Base-by-base conservation (phyloP, 1,140 invertebrate species). In the Drosophila burlai region DNA sequence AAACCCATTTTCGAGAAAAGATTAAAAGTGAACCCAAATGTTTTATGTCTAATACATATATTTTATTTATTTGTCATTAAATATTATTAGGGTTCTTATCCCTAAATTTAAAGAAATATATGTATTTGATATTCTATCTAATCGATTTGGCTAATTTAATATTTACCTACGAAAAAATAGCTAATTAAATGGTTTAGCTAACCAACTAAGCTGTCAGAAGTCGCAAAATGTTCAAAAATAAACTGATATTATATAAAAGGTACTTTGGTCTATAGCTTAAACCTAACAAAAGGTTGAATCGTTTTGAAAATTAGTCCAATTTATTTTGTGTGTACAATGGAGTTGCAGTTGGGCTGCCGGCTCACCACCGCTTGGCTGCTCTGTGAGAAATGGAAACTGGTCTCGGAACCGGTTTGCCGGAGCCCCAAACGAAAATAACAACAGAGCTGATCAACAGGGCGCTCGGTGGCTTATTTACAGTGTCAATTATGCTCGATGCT, bases 351-450 rank as follows among this genome's bases (percentile, higher is more conserved):
- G 69, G 45, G 61, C 29, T 11, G 74, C 64, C 62, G 71, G 71
- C 55, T 29, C 42, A 54, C 29, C 82, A 73, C 81, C 84, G 84
- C 77, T 89, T 89, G 63, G 46, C 42, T 46, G 54, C 29, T 43
- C 45, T 47, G 38, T 80, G 57, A 77, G 81, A 89, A 89, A 87
- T 83, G 52, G 77, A 87, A 89, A 89, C 84, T 89, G 80, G 83
- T 87, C 67, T 50, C 38, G 61, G 50, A 89, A 89, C 84, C 63
- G 69, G 84, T 89, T 87, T 68, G 16, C 42, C 38, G 38, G 47
- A 34, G 46, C 42, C 63, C 72, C 72, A 84, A 89, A 81, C 66
- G 82, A 81, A 89, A 83, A 83, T 71, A 83, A 60, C 61, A 81
- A 50, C 63, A 74, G 58, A 80, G 76, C 68, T 62, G 65, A 76